Evolutionary conservation across 2,888 invertebrate species (phyloP).

Genomic region (Deroplatys truncata): DNA sequence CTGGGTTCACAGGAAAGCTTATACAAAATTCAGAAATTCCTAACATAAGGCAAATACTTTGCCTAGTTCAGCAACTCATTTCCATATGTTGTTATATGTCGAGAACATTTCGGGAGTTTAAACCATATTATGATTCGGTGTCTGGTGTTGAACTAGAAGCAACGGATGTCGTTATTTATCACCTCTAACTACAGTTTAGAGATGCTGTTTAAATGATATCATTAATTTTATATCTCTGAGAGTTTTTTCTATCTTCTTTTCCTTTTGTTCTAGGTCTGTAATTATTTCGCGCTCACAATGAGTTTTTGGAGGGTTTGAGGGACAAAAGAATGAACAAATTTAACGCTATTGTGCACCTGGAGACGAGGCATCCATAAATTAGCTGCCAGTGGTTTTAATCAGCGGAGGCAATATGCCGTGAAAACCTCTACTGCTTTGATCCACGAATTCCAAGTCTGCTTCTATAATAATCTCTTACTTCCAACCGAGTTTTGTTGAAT

Average conservation of each 20-base stretch:
- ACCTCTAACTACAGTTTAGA: not conserved
- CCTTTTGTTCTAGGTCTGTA: not conserved
- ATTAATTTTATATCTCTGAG: too few relatives aligned
- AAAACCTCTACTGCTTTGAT: not conserved
- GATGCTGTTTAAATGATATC: too few relatives aligned
- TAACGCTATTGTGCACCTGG: not conserved
- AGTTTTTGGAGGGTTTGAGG: not conserved
- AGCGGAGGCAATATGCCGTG: not conserved
- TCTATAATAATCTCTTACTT: too few relatives aligned
- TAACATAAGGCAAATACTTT: too few relatives aligned
- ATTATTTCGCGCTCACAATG: not conserved
- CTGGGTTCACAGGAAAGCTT: too few relatives aligned
- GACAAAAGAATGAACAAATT: not conserved
- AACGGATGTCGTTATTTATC: not conserved
- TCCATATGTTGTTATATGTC: too few relatives aligned
- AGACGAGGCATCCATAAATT: not conserved
- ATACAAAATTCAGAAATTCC: too few relatives aligned
- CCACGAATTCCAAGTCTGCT: not conserved
- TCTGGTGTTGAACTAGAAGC: not conserved
- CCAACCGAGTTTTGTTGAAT: too few relatives aligned
- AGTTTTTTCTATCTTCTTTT: not conserved
- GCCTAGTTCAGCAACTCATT: too few relatives aligned
- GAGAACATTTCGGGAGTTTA: too few relatives aligned
- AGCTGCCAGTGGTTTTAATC: not conserved
- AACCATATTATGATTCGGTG: too few relatives aligned